Percentiles rank a stretch among this genome's conserved stretches.
Conservation (phyloP, 2,113 vertebrate species). For the Mus spicilegus region DNA sequence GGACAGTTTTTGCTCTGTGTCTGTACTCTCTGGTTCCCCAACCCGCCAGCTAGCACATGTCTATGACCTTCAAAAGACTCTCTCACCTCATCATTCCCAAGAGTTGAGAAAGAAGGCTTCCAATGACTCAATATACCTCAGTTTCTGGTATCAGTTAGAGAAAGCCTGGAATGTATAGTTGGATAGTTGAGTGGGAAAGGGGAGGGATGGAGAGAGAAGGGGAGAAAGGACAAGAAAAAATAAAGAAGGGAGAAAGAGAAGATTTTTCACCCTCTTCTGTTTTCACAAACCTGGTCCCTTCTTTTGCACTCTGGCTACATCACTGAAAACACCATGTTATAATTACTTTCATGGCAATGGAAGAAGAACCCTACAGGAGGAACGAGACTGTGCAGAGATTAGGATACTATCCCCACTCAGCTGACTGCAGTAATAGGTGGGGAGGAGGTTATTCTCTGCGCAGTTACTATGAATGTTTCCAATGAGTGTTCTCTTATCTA, state of each 20-base stretch:
- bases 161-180: not conserved
- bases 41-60: not conserved
- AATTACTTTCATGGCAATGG: conserved; percentile 86
- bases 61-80: not conserved
- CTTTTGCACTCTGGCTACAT: conserved; percentile 72
- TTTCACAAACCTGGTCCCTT: conserved; percentile 65
- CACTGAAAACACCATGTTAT: conserved; percentile 78
- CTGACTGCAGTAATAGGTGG: conserved; percentile 62
- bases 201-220: too few relatives aligned
- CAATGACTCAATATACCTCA: not conserved
- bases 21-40: not conserved
- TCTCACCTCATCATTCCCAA: not conserved
- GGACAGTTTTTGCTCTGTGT: not conserved
- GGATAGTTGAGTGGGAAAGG: not conserved
- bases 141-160: not conserved
- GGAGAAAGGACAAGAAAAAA: not conserved
- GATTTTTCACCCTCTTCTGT: conserved; percentile 22
- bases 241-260: not conserved
- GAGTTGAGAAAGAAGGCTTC: not conserved
- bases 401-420: conserved; percentile 74
- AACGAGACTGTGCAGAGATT: conserved; percentile 74
- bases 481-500: not conserved
- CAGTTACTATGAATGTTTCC: not conserved
- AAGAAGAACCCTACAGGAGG: conserved; percentile 76
- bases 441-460: not conserved